Evolutionary conservation across 2,797 vertebrate species (phyloP).

Genomic region (Gobionotothen gibberifrons): DNA sequence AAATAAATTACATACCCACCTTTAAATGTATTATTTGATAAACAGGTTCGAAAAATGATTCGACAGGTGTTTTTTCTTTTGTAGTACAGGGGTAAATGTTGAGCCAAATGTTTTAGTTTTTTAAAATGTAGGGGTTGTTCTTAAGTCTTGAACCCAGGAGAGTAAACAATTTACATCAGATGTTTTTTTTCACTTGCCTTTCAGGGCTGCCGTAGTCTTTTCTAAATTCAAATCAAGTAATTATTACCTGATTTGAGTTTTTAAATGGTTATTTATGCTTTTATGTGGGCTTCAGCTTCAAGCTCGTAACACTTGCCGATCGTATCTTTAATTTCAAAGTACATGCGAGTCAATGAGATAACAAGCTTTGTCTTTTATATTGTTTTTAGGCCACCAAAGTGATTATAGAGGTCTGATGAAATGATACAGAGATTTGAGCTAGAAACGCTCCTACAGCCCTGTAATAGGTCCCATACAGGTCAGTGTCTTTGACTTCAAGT

Average conservation of each 20-base stretch:
- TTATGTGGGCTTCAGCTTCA: constrained; percentile 12
- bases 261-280: constrained; percentile 24
- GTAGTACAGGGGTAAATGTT: no score
- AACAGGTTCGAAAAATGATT: no score
- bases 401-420: constrained; percentile 39
- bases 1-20: no score
- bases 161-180: no score
- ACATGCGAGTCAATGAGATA: constrained; percentile 22
- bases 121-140: no score
- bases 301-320: not conserved
- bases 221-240: constrained; percentile 5
- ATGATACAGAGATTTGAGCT: constrained; percentile 21
- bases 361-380: constrained; percentile 10
- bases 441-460: constrained; percentile 45
- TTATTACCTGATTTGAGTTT: constrained; percentile 11
- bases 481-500: constrained; percentile 12
- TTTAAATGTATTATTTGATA: no score
- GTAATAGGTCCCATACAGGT: constrained; percentile 33
- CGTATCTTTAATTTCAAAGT: constrained; percentile 19
- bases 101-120: no score
- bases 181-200: no score
- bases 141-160: no score
- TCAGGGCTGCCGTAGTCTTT: constrained; percentile 5
- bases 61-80: no score
- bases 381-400: constrained; percentile 43